Percentiles rank a stretch among this genome's conserved stretches.
Conservation (phyloP, 2,888 invertebrate genomes). For the Lepetodrilus schrolli region DNA sequence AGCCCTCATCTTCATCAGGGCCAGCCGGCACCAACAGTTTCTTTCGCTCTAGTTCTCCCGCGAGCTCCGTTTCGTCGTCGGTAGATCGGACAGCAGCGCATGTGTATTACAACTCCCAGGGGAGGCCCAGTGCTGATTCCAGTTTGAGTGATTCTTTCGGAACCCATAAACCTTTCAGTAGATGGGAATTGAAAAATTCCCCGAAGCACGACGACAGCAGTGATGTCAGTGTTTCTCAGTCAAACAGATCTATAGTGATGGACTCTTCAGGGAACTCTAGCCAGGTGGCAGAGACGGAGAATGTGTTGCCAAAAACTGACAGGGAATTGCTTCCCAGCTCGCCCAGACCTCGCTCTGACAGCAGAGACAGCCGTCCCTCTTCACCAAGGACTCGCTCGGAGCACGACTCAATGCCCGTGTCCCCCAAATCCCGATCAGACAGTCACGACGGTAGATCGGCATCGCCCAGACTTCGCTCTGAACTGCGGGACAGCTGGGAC, state of each 20-base stretch:
- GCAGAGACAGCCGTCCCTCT: neutral
- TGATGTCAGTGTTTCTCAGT: conserved; percentile 24
- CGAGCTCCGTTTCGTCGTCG: conserved; percentile 1
- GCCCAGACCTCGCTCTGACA: neutral
- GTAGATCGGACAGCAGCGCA: neutral
- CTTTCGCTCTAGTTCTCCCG: neutral
- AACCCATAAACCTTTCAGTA: conserved; percentile 10
- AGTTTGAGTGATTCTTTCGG: neutral
- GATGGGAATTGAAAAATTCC: neutral
- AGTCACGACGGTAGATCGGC: neutral
- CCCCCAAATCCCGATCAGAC: neutral
- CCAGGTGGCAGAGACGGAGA: neutral
- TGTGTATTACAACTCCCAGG: neutral
- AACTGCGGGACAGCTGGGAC: conserved; percentile 19
- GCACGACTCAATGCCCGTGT: conserved; percentile 17
- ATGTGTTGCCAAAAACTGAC: conserved; percentile 18
- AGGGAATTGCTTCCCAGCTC: neutral
- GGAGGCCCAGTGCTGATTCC: neutral
- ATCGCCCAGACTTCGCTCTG: conserved; percentile 3
- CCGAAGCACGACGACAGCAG: neutral
- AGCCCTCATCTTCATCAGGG: neutral
- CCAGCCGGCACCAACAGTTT: neutral
- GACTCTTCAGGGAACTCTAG: neutral
- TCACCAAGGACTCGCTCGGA: conserved; percentile 18
- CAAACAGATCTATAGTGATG: conserved; percentile 11